Base-by-base conservation (phyloP, 2,113 vertebrate species). In the Acanthisitta chloris region DNA sequence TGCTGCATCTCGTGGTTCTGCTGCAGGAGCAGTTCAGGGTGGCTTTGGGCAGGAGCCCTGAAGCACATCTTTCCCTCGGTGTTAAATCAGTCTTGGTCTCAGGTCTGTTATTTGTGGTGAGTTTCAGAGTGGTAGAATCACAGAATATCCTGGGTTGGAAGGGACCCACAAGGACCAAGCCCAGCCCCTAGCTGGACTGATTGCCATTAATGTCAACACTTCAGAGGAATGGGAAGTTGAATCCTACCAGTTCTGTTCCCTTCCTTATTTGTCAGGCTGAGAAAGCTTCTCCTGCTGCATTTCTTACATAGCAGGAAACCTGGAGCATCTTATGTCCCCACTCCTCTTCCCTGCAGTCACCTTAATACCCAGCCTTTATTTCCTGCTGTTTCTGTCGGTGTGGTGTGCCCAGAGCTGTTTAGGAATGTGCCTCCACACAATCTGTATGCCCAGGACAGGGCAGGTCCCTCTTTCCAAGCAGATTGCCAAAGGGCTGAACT, bases 1-100 rank as follows among this genome's bases (percentile, higher is more conserved):
- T 3, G 6, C 11, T n/a, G 46, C 2, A 0, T 24, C 36, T 40
- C 4, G 33, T 4, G 1, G 45, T 90, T 52, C 51, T 77, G 28
- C 65, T 72, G 65, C 34, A 4, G 34, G 58, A 9, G 16, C 11
- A 8, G 17, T 55, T 81, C 46, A 20, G 45, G 38, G 24, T 17
- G 34, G 24, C 64, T 84, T 64, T 80, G 52, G 34, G 51, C 40
- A 40, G 31, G 18, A 61, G 16, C 48, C 61, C 69, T 42, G 58
- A 67, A 57, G 42, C 45, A 17, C 28, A 1, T 31, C 12, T 66
- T n/a, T 34, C 46, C 29, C 2, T 2, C 7, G 7, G 28, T 40
- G 40, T 55, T 61, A 66, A 55, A 66, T 48, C 48, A 26, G 49
- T 42, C 55, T 74, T 13, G 6, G 45, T 20, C 26, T 17, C 28